phyloP scores from a whole-genome alignment of 2,888 invertebrate genomes.

The Acleris laterana region DNA sequence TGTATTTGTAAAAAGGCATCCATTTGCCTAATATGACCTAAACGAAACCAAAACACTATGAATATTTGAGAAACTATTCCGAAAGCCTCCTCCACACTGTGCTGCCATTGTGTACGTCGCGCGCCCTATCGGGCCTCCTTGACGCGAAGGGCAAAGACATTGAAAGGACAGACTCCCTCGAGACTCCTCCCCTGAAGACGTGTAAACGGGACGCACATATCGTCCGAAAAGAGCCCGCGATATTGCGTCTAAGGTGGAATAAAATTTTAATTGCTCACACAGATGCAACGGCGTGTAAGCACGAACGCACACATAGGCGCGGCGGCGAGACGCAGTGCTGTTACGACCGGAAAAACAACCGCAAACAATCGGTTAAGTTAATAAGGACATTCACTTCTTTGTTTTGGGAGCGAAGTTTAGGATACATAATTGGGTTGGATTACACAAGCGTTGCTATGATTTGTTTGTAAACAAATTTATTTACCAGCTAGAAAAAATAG shows the following conservation, averaged over 20 bases:
- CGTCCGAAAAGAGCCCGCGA: conserved; percentile 56
- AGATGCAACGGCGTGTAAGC: conserved; percentile 57
- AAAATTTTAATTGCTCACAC: conserved; percentile 84
- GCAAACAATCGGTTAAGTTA: conserved; percentile 79
- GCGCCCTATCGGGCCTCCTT: conserved; percentile 79
- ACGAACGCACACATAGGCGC: conserved; percentile 60
- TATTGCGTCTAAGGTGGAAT: conserved; percentile 80
- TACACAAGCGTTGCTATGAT: conserved; percentile 7
- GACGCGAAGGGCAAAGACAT: conserved; percentile 85
- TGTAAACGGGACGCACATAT: conserved; percentile 66
- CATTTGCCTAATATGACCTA: not conserved
- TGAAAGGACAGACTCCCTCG: conserved; percentile 87
- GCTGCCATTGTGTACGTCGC: conserved; percentile 57
- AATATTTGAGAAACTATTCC: conserved; percentile 14
- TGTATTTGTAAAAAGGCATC: not conserved
- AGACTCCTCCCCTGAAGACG: conserved; percentile 84
- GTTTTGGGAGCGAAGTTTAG: conserved; percentile 52
- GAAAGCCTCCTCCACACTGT: conserved; percentile 61
- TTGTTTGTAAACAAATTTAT: not conserved
- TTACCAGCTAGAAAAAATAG: not conserved
- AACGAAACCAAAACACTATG: conserved; percentile 42
- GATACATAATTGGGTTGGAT: conserved; percentile 9
- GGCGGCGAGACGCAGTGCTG: conserved; percentile 68
- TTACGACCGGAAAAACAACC: conserved; percentile 77
- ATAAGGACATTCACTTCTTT: conserved; percentile 74